A percentile compares a stretch with the other conserved stretches of the same genome.
Conservation (phyloP, 2,888 invertebrate species). For the Agrochola litura region DNA sequence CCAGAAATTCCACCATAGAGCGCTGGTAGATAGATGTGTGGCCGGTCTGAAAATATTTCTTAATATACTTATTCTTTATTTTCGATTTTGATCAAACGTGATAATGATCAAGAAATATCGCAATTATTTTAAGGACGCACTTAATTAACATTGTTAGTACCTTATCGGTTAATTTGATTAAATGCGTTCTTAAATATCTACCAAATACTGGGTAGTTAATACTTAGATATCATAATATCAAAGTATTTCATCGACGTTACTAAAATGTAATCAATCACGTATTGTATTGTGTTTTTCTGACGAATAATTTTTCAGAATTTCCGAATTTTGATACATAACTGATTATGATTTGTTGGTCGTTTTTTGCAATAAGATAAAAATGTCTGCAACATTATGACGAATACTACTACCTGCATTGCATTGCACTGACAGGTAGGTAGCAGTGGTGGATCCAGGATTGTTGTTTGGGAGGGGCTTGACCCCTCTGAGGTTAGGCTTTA, state of each 20-base stretch:
- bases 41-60: neutral
- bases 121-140: neutral
- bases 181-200: neutral
- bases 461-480: too few relatives aligned
- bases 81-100: neutral
- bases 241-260: neutral
- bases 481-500: too few relatives aligned
- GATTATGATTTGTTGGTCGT: neutral
- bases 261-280: slow-evolving; percentile 5
- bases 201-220: neutral
- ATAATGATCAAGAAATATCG: slow-evolving; percentile 3
- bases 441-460: too few relatives aligned
- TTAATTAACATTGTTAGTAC: slow-evolving; percentile 17
- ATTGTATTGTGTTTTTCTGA: neutral
- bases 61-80: neutral
- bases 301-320: neutral
- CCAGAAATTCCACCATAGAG: neutral
- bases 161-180: slow-evolving; percentile 18
- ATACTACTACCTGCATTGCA: too few relatives aligned
- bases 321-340: neutral
- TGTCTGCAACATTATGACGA: neutral
- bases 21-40: neutral
- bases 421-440: neutral
- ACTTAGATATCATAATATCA: neutral
- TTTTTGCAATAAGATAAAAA: neutral